Percentiles rank a stretch among this genome's conserved stretches.
Conservation (phyloP, 2,888 invertebrate genomes). For the Argyresthia albistria region DNA sequence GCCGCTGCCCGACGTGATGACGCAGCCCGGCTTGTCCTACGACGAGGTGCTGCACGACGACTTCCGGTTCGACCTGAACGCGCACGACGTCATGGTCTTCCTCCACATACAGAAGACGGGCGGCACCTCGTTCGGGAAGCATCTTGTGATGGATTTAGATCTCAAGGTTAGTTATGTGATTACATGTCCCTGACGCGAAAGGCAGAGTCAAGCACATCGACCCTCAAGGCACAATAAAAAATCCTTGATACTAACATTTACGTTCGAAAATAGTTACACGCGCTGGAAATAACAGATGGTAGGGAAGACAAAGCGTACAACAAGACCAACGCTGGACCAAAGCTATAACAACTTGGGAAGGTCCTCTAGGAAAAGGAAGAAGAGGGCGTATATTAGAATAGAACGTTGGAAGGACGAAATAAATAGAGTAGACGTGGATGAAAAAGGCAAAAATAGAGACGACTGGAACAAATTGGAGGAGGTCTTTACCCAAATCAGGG, state of each 20-base stretch:
- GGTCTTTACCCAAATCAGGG: no score
- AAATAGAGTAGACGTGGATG: no score
- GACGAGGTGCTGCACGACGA: conserved; percentile 90
- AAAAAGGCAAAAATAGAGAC: no score
- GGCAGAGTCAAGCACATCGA: no score
- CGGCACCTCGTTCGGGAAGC: conserved; percentile 97
- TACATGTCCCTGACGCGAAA: neutral
- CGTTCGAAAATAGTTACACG: neutral
- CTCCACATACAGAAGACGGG: conserved; percentile 99
- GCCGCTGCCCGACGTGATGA: conserved; percentile 64
- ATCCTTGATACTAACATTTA: no score
- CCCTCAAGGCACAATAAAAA: no score
- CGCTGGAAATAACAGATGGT: neutral
- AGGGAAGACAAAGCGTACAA: neutral
- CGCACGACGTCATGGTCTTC: conserved; percentile 97
- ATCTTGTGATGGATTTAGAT: conserved; percentile 95
- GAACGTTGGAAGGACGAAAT: no score
- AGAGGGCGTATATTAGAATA: no score
- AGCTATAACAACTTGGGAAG: no score
- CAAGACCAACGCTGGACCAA: no score
- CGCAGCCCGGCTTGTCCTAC: conserved; percentile 82
- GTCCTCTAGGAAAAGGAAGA: no score
- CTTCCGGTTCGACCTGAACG: conserved; percentile 91
- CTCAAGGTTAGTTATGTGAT: conserved; percentile 60
- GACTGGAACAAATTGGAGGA: no score